A percentile compares a stretch with the other conserved stretches of the same genome.
Evolutionary conservation across 2,797 vertebrate species (phyloP).

Genomic region (Fringilla coelebs): DNA sequence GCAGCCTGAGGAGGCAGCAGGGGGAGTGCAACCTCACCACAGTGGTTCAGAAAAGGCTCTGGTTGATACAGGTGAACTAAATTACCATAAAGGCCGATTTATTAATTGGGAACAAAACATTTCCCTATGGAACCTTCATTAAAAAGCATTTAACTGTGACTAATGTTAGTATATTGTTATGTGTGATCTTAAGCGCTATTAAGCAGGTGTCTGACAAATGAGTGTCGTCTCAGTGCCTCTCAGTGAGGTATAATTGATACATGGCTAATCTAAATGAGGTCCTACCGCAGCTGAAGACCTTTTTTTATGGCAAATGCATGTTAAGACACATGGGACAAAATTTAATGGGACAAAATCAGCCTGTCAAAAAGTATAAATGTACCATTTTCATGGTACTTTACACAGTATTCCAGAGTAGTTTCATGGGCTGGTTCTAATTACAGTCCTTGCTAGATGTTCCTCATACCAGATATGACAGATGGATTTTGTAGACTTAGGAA

Average conservation of each 20-base stretch:
- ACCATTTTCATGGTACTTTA: neutral
- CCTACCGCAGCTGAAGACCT: neutral
- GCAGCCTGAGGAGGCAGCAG: neutral
- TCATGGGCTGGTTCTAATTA: neutral
- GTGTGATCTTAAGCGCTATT: neutral
- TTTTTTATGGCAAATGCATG: neutral
- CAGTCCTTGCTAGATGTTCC: neutral
- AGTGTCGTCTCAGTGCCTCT: neutral
- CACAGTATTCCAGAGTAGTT: neutral
- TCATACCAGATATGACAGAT: neutral
- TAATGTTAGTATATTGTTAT: neutral
- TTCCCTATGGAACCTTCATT: neutral
- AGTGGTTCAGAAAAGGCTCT: neutral
- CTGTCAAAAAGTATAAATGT: neutral
- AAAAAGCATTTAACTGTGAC: slow-evolving; percentile 1
- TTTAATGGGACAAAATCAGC: neutral
- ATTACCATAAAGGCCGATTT: neutral
- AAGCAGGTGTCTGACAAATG: neutral
- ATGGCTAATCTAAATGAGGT: neutral
- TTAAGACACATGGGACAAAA: neutral
- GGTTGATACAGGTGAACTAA: neutral
- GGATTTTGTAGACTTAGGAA: neutral
- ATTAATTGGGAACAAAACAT: neutral
- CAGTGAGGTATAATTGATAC: neutral
- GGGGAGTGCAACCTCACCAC: neutral